Base-by-base conservation (phyloP, 2,797 vertebrate genomes). In the Falco peregrinus region DNA sequence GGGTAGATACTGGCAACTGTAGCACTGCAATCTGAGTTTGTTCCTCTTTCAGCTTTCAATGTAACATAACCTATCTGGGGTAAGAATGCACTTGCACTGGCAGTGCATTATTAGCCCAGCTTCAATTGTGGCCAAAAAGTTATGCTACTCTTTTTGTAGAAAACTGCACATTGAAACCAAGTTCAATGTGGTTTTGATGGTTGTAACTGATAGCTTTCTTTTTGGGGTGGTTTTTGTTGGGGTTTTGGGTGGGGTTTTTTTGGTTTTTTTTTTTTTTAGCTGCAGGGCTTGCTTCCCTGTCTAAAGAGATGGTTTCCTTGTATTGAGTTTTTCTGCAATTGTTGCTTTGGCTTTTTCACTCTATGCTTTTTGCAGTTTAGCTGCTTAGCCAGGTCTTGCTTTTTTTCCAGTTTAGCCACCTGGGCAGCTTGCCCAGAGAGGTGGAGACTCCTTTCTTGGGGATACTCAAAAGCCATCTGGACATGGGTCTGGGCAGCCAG, bases 1-100 rank as follows among this genome's bases (percentile, higher is more conserved):
- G 1, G 1, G 4, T 16, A 3, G 0, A 2, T 39, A 39, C 3
- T 35, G 16, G 4, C 17, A 2, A 0, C 9, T 31, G 14, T 3
- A 31, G 25, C 2, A 15, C 26, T 73, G 41, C 26, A 47, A 16
- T 9, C 18, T 2, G 19, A 63, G 18, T 24, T 35, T 10, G 3
- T 45, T 53, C 6, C 9, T 33, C 7, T 8, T 9, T 9, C 31
- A 56, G 13, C 29, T 48, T 43, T 35, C 3, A 10, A 3, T 21
- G 6, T 48, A 16, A 10, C 1, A 0, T n/a, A 2, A 0, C 6
- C 2, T 11, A 4, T 13, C 29, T 76, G 3, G 29, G 63, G n/a
- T 37, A 29, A 67, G 65, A 24, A 7, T 13, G 26, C 14, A 0
- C 7, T 18, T 17, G 9, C 4, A 29, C 26, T n/a, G 37, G 15